Percentiles rank a stretch among this genome's conserved stretches.
Evolutionary conservation across 2,113 vertebrate genomes (phyloP).

Genomic region (Lontra canadensis): DNA sequence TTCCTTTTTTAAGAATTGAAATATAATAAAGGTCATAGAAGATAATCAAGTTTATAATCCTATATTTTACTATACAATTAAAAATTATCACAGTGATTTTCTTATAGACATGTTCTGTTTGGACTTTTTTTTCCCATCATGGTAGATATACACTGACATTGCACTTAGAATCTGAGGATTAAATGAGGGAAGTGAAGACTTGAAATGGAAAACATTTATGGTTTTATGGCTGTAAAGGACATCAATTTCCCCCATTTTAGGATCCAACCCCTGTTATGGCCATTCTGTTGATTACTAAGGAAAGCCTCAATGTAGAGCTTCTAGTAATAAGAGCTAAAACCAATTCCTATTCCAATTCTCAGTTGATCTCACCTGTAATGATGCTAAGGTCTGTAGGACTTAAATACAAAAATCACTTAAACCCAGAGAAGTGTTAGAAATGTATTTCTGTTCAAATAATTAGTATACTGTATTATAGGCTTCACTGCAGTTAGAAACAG

Average conservation of each 20-base stretch:
- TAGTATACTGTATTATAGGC: background rate
- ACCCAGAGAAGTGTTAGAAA: conserved; percentile 1
- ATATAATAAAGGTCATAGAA: background rate
- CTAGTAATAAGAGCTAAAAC: background rate
- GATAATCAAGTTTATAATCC: conserved; percentile 18
- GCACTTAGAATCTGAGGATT: background rate
- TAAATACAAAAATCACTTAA: background rate
- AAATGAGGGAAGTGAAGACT: background rate
- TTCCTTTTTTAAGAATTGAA: background rate
- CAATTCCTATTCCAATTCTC: background rate
- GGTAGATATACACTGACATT: background rate
- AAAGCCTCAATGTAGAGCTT: background rate
- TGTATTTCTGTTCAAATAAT: background rate
- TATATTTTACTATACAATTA: background rate
- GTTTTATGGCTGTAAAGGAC: background rate
- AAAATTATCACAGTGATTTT: background rate
- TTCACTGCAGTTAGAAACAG: background rate
- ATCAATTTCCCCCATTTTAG: background rate
- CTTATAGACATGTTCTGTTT: background rate
- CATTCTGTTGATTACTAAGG: background rate
- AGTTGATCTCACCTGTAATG: background rate
- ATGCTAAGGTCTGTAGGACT: background rate
- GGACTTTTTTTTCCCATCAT: background rate
- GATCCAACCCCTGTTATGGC: background rate
- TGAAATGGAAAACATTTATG: background rate